Conservation (phyloP, 2,113 vertebrate species). For the Dicerorhinus sumatrensis region DNA sequence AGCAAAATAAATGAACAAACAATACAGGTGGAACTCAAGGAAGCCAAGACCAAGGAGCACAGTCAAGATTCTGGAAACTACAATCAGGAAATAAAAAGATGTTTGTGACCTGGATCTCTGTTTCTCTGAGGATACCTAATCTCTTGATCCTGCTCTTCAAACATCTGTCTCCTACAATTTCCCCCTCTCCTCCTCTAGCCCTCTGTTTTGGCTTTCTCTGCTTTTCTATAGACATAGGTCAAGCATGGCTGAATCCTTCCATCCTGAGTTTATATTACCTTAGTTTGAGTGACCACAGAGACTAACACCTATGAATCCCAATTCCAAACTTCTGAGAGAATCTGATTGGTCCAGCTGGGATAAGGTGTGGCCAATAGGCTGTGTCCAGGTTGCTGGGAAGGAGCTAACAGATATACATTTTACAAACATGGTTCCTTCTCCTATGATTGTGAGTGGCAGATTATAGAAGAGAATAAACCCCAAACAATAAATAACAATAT, state of each 20-base stretch:
- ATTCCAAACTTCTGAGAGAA: neutral
- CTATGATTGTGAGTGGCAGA: neutral
- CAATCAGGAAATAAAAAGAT: neutral
- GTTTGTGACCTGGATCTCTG: neutral
- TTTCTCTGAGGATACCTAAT: neutral
- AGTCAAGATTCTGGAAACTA: neutral
- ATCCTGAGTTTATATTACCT: neutral
- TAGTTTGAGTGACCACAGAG: neutral
- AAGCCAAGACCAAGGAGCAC: neutral
- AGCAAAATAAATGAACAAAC: neutral
- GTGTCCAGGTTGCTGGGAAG: neutral
- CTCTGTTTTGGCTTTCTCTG: neutral
- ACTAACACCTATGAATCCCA: neutral
- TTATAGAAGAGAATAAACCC: neutral
- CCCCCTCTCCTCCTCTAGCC: neutral
- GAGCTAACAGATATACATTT: neutral
- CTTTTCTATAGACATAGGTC: neutral
- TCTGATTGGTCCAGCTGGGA: neutral
- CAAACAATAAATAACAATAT: conserved; percentile 8
- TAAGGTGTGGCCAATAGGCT: neutral
- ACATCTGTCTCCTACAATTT: neutral
- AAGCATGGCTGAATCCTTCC: neutral
- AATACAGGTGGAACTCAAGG: neutral
- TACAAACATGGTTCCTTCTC: neutral
- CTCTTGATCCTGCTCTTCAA: neutral